phyloP scores from a whole-genome alignment of 2,888 invertebrate genomes.

The Himalopsyche anomala region DNA sequence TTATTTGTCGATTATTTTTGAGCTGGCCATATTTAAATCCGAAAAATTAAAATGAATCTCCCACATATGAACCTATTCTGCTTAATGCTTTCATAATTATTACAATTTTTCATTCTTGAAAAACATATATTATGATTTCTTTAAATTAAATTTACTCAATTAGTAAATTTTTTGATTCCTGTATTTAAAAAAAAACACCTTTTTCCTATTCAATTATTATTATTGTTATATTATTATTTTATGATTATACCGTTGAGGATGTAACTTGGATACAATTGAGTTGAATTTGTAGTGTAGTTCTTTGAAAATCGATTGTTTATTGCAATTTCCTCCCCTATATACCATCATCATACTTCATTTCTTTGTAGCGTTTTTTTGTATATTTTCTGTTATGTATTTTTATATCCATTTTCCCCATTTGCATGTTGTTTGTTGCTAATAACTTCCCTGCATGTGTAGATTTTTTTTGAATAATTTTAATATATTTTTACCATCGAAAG shows the following conservation, averaged over 20 bases:
- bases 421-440: constrained; percentile 39
- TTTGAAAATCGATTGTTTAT: constrained; percentile 65
- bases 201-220: constrained; percentile 43
- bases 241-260: constrained; percentile 45
- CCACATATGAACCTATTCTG: constrained; percentile 65
- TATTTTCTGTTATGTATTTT: constrained; percentile 45
- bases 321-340: constrained; percentile 35
- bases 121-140: constrained; percentile 18
- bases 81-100: constrained; percentile 61
- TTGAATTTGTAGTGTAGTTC: constrained; percentile 61
- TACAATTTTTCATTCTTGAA: constrained; percentile 31
- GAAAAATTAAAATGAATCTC: constrained; percentile 52
- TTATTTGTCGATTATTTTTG: constrained; percentile 63
- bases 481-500: background rate
- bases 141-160: constrained; percentile 34
- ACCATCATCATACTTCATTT: constrained; percentile 39
- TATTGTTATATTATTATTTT: constrained; percentile 46
- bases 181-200: constrained; percentile 28
- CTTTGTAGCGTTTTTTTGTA: constrained; percentile 50
- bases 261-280: constrained; percentile 4
- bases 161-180: constrained; percentile 36
- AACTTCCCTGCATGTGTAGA: constrained; percentile 35
- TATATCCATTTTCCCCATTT: constrained; percentile 41
- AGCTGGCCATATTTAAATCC: constrained; percentile 63
- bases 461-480: constrained; percentile 35